Evolutionary conservation across 53 echinoderm and acorn worm genomes (phyloP), one percentile per base, ranked within the genome.

Genomic region (Echinometra lucunter): DNA sequence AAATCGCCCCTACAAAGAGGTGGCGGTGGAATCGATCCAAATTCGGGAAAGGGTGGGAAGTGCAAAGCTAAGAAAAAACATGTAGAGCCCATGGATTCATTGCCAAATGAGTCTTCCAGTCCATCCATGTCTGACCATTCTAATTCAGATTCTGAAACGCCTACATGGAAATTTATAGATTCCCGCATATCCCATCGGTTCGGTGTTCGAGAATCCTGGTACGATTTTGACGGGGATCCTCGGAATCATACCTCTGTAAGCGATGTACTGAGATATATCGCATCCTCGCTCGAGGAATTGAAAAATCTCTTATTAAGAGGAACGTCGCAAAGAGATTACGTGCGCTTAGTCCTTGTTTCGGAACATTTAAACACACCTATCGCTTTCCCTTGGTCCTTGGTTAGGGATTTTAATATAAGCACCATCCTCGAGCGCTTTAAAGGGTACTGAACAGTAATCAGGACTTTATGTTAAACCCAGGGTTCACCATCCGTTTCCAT

Each of bases 131-230:
- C 10, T 18, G 11, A 16, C 17, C 15, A 75, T 16, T 75, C 75
- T 30, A 58, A 19, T 18, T 18, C 37, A 47, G 49, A 28, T 28
- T 32, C 6, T 2, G 32, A 69, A 32, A 69, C 28, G 49, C 49
- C 25, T 37, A 2, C 25, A 37, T 38, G 91, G 12, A 63, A 67
- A 44, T 27, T 70, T 67, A n/a, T 91, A 21, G 45, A 69, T 45
- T 69, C 42, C 25, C 42, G 91, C 1, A 70, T 91, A 3, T 66
- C 66, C 6, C 40, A 69, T 23, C 91, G 70, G 6, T 91, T 91
- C 45, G 91, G 70, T 2, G 70, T 91, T 17, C 40, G 67, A 2
- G 91, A 91, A 45, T n/a, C 66, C 25, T 91, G 91, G 91, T 91
- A 91, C 35, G 91, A 91, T 66, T 91, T 66, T 45, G 44, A 18